Evolutionary conservation across 2,797 vertebrate species (phyloP), one percentile per base, ranked within the genome.

Genomic region (Sorex maritimensis): DNA sequence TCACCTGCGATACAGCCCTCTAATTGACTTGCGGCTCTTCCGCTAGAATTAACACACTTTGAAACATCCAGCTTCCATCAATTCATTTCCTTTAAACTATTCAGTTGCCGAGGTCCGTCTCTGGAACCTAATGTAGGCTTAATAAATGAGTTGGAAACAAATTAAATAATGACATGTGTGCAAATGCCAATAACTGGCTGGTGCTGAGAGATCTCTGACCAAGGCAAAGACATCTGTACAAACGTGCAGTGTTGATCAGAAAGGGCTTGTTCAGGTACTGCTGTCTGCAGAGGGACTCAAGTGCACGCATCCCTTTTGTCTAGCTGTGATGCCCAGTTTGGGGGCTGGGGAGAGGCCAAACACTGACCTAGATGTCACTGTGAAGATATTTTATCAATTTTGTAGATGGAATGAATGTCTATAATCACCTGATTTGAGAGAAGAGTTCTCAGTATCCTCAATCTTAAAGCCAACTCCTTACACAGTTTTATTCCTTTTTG

Each of bases 121-220:
- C 41, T 74, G 77, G 15, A 26, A 87, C 9, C 63, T 5, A 75
- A 4, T 11, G 24, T 34, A 34, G n/a, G 21, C 17, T 85, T 88
- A 77, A 74, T 65, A 94, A 93, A 82, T 86, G 26, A 58, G 69
- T 72, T 88, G 73, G 86, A 46, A 55, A 93, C 86, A 4, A 89
- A 69, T 14, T 15, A 34, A 72, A 68, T 63, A 14, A 86, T 63
- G 30, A 68, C 44, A 3, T 79, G 19, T 30, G 23, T 79, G 89
- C 58, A 90, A 78, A 77, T 34, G 26, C 52, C 55, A 91, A 55
- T 75, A 82, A 80, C 49, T 92, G 15, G 85, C 52, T 52, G 90
- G 82, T 49, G 28, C 9, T 74, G 73, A 94, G 82, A 30, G 81
- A 71, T 63, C 13, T 72, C 65, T 86, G 72, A 13, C n/a, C 69